Conservation (phyloP, 1,140 invertebrate genomes). For the Carposina sasakii region DNA sequence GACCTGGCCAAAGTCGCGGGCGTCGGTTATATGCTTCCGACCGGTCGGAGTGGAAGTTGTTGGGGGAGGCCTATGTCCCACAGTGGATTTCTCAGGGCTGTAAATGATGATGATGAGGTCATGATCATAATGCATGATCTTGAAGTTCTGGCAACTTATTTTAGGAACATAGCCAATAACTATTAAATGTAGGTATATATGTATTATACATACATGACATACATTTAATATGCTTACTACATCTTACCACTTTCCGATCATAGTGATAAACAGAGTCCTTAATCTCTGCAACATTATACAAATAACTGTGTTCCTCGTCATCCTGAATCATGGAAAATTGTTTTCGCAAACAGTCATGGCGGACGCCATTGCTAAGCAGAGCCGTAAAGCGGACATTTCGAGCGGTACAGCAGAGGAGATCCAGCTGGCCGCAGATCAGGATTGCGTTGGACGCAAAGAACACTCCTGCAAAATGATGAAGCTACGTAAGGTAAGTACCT, state of each 20-base stretch:
- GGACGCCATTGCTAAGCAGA: constrained; percentile 32
- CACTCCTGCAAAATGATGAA: constrained; percentile 40
- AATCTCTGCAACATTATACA: constrained; percentile 40
- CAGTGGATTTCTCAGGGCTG: neutral
- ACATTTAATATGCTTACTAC: neutral
- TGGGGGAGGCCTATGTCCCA: too few relatives aligned
- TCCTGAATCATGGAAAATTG: constrained; percentile 20
- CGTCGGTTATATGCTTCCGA: too few relatives aligned
- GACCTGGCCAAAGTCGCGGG: too few relatives aligned
- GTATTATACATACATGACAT: neutral
- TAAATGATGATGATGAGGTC: neutral
- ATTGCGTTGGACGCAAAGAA: constrained; percentile 52
- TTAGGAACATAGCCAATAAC: neutral
- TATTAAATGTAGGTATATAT: too few relatives aligned
- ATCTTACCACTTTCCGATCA: constrained; percentile 32
- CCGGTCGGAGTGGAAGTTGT: too few relatives aligned
- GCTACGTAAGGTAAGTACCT: too few relatives aligned
- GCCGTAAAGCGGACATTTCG: constrained; percentile 50
- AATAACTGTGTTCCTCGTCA: constrained; percentile 43
- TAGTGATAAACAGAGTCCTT: constrained; percentile 37
- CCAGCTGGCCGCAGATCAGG: constrained; percentile 54
- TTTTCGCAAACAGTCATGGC: constrained; percentile 19
- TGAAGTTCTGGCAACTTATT: too few relatives aligned
- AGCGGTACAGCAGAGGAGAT: constrained; percentile 48
- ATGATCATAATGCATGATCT: too few relatives aligned